These are phyloP conservation scores for Syrrhaptes paradoxus DNA, from an alignment of 2,113 vertebrate genomes.

Conservation along the genomic window DNA sequence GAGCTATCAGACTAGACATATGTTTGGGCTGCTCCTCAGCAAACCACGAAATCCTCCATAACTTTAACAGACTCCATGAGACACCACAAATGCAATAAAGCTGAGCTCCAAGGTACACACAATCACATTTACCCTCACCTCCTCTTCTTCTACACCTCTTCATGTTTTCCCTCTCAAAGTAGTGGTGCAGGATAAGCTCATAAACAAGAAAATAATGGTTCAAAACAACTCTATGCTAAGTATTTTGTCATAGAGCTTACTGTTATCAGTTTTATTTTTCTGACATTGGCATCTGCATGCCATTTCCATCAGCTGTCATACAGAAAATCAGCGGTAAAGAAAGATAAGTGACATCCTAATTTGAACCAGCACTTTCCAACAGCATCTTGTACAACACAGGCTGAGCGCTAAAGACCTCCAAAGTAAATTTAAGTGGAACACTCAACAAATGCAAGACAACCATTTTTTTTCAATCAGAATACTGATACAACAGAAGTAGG, in stretches of 20 bases:
- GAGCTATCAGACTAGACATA: neutral
- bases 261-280: neutral
- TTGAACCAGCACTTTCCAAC: neutral
- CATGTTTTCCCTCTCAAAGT: neutral
- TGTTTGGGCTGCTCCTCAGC: neutral
- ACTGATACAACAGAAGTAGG: neutral
- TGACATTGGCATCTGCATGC: neutral
- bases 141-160: neutral
- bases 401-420: neutral
- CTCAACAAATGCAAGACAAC: neutral
- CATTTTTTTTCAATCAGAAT: neutral
- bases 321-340: neutral
- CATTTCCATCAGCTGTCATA: neutral
- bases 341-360: neutral
- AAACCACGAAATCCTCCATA: neutral
- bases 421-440: neutral
- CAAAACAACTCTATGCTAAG: rapidly evolving
- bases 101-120: neutral
- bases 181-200: neutral
- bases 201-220: neutral
- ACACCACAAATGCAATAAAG: neutral
- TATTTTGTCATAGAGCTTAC: neutral
- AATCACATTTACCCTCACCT: neutral
- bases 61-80: neutral
- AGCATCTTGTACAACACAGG: neutral